Base-by-base conservation (phyloP, 2,888 invertebrate species). In the Nezara viridula region DNA sequence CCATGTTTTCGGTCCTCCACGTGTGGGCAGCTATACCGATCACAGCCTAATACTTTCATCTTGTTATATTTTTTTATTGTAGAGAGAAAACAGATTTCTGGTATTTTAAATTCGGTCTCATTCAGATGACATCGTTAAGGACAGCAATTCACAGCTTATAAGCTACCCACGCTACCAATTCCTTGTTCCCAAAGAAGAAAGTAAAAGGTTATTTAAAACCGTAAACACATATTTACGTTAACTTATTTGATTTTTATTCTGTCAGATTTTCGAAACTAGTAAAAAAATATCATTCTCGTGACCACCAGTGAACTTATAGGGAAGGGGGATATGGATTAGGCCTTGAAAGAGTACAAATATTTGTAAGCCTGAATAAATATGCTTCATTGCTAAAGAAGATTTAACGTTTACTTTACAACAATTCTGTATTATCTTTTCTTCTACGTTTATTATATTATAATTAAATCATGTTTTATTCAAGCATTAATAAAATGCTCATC, bases 111-210 rank as follows among this genome's bases (percentile, higher is more conserved):
- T 14, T 73, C 27, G 37, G 32, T 37, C 37, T 7, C 19, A 19
- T 10, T 73, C 37, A 37, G 14, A 9, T 7, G 66, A 21, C 66
- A 73, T 73, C 32, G 32, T 66, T 32, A 32, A n/a, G 1, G 32
- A 73, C 37, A 9, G 0, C 19, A 37, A 19, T 73, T 37, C 6
- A 73, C 66, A 73, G 66, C 66, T 73, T 73, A 21, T 37, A 73
- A 73, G 32, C 66, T 21, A 81, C 81, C 81, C 81, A 81, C 81
- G 44, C 77, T 37, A 37, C 77, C 21, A 9, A 77, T 40, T 77
- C 21, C 19, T 5, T 1, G 21, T 24, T 77, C 21, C 77, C 0
- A 40, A 0, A 77, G 77, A 6, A 4, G 81, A 44, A n/a, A 81
- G 44, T 1, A 14, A n/a, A 12, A 4, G 16, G 44, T 47, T 44